Conservation (phyloP, 2,797 vertebrate genomes). For the Acomys russatus region DNA sequence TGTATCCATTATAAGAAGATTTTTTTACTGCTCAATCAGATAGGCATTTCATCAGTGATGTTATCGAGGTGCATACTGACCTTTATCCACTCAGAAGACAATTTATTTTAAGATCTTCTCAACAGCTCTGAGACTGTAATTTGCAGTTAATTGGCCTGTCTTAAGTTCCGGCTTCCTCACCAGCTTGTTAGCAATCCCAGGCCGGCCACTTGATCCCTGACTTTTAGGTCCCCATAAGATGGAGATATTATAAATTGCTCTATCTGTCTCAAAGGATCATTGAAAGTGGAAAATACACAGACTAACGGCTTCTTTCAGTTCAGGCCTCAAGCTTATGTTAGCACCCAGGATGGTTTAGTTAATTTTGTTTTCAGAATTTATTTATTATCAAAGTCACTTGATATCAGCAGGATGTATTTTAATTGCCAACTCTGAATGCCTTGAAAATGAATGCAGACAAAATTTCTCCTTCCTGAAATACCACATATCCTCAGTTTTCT, state of each 20-base stretch:
- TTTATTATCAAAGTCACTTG: neutral
- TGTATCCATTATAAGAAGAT: neutral
- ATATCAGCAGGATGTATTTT: slow-evolving; percentile 9
- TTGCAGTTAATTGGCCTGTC: slow-evolving; percentile 56
- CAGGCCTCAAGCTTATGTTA: neutral
- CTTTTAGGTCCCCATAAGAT: slow-evolving; percentile 40
- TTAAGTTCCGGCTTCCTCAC: slow-evolving; percentile 15
- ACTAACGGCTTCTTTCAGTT: slow-evolving; percentile 11
- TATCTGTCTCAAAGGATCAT: neutral
- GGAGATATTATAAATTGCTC: neutral
- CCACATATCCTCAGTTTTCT: slow-evolving; percentile 61
- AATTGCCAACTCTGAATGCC: slow-evolving; percentile 34
- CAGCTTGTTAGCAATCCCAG: neutral
- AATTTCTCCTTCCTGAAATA: slow-evolving; percentile 52
- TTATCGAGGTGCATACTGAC: neutral
- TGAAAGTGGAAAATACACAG: slow-evolving; percentile 14
- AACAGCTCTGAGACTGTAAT: slow-evolving; percentile 22
- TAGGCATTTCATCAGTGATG: slow-evolving; percentile 6
- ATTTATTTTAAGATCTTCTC: slow-evolving; percentile 32
- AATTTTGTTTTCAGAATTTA: neutral
- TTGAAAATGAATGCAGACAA: slow-evolving; percentile 4
- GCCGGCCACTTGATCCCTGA: slow-evolving; percentile 49
- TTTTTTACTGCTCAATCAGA: slow-evolving; percentile 40
- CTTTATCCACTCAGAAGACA: neutral
- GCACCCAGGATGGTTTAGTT: neutral